Evolutionary conservation across 2,113 vertebrate genomes (phyloP).

Genomic region (Thamnophis sirtalis): DNA sequence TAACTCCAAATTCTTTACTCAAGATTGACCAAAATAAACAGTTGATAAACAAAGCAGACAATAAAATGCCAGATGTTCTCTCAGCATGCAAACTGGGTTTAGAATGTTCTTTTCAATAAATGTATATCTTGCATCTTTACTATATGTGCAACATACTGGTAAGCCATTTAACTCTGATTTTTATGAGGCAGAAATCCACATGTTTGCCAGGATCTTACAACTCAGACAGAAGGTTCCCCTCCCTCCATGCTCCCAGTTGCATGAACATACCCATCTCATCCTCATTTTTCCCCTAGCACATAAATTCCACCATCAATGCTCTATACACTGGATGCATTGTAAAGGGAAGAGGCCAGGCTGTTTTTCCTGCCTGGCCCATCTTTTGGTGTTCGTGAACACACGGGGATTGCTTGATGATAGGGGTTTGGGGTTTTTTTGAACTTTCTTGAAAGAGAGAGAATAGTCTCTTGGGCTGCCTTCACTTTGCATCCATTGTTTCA

Average conservation of each 20-base stretch:
- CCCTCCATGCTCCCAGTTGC: not conserved
- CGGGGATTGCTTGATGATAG: constrained; percentile 3
- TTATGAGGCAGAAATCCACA: constrained; percentile 29
- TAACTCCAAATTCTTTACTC: not conserved
- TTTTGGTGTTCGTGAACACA: constrained; percentile 16
- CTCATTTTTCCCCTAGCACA: constrained; percentile 17
- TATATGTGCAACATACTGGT: constrained; percentile 23
- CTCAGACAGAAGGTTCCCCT: not conserved
- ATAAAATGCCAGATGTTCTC: constrained; percentile 54
- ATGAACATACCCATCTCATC: not conserved
- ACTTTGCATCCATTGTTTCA: constrained; percentile 30
- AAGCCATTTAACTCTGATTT: constrained; percentile 39
- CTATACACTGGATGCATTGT: not conserved
- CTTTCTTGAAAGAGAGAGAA: constrained; percentile 29
- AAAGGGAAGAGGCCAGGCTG: not conserved
- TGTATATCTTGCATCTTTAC: constrained; percentile 58
- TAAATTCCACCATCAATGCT: not conserved
- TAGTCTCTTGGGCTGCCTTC: constrained; percentile 12
- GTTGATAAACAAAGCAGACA: constrained; percentile 43
- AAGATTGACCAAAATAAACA: constrained; percentile 42
- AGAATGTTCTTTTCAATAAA: constrained; percentile 37
- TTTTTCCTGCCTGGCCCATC: constrained; percentile 25
- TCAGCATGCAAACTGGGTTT: constrained; percentile 51
- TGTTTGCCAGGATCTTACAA: not conserved
- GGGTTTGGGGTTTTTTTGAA: constrained; percentile 8